Evolutionary conservation across 2,888 invertebrate genomes (phyloP).

Genomic region (Bellardia bayeri): DNA sequence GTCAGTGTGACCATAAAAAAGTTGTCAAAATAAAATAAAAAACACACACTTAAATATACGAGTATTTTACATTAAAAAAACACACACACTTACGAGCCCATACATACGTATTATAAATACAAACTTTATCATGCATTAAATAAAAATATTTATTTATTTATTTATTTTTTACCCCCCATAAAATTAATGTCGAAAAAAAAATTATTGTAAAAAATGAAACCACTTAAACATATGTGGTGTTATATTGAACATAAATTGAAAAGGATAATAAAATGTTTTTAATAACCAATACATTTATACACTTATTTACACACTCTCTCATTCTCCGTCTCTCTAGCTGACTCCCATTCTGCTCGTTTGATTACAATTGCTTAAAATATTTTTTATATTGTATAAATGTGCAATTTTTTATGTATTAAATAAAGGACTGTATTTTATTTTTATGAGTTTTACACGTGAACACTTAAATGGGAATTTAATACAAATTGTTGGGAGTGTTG

Average conservation of each 20-base stretch:
- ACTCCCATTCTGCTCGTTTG: background rate
- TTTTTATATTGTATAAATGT: background rate
- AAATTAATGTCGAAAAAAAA: conserved; percentile 19
- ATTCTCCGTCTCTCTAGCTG: background rate
- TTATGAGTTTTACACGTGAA: conserved; percentile 22
- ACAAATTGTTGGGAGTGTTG: background rate
- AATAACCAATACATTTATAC: conserved; percentile 34
- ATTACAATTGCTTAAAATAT: background rate
- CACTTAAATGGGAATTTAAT: conserved; percentile 15
- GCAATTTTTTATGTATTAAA: background rate
- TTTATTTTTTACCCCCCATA: conserved; percentile 40
- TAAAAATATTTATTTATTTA: conserved; percentile 33
- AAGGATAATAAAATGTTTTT: conserved; percentile 65
- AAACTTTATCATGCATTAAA: conserved; percentile 44
- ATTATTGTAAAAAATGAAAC: conserved; percentile 38
- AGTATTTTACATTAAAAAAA: conserved; percentile 37
- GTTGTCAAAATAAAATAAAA: conserved; percentile 40
- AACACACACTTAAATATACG: conserved; percentile 8
- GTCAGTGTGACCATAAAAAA: conserved; percentile 57
- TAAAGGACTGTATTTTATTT: background rate
- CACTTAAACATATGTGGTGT: conserved; percentile 68
- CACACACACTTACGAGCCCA: background rate
- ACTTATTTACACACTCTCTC: background rate
- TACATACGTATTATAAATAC: background rate
- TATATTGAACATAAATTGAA: conserved; percentile 62